Evolutionary conservation across 2,888 invertebrate genomes (phyloP).

Genomic region (Kryphioiulus occultus): DNA sequence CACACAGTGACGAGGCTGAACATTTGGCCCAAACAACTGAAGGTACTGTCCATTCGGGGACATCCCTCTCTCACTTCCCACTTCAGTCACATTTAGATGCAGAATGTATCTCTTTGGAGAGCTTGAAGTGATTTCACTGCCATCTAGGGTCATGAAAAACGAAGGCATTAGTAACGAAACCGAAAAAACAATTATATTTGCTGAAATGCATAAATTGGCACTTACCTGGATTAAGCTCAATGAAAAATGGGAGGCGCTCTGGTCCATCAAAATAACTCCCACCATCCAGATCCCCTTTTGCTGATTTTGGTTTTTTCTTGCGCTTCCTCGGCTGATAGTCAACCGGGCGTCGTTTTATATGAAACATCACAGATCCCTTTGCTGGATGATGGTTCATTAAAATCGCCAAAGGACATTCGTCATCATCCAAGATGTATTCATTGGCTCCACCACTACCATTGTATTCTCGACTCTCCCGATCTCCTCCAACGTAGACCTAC

Average conservation of each 20-base stretch:
- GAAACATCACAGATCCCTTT: conserved; percentile 86
- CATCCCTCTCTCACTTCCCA: conserved; percentile 73
- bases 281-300: conserved; percentile 60
- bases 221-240: conserved; percentile 80
- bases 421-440: conserved; percentile 94
- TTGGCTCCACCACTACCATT: conserved; percentile 58
- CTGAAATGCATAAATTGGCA: background rate
- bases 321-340: conserved; percentile 88
- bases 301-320: conserved; percentile 74
- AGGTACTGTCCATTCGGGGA: conserved; percentile 59
- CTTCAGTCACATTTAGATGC: conserved; percentile 73
- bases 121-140: conserved; percentile 65
- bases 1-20: conserved; percentile 94
- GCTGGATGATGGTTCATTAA: conserved; percentile 83
- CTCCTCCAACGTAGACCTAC: conserved; percentile 48
- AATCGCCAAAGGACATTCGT: conserved; percentile 95
- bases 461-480: conserved; percentile 51
- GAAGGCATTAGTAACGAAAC: background rate
- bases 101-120: conserved; percentile 67
- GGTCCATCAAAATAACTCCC: conserved; percentile 52
- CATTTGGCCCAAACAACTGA: conserved; percentile 82
- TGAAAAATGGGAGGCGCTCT: conserved; percentile 70
- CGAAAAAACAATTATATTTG: background rate
- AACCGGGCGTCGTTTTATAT: conserved; percentile 89
- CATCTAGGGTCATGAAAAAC: conserved; percentile 61